Percentiles rank a stretch among this genome's conserved stretches.
Conservation (phyloP, 1,140 invertebrate species). For the honey bee (Apis mellifera) region DNA sequence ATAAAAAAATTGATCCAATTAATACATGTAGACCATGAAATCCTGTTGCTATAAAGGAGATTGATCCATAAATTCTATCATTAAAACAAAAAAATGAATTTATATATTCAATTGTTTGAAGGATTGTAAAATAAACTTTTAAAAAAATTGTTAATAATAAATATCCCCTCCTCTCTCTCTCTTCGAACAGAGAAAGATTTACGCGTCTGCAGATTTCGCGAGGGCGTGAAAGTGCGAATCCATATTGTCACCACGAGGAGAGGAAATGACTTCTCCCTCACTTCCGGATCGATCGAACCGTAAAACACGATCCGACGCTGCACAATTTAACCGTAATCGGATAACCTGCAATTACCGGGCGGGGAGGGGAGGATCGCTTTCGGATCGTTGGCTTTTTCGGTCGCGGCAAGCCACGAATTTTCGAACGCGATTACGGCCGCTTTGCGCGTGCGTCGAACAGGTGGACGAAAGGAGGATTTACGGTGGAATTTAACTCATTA, state of each 20-base stretch:
- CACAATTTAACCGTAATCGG: constrained; percentile 28
- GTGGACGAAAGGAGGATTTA: not conserved
- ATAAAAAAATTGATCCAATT: too few relatives aligned
- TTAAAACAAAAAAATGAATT: too few relatives aligned
- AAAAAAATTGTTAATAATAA: too few relatives aligned
- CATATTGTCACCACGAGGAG: not conserved
- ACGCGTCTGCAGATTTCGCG: not conserved
- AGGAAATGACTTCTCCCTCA: not conserved
- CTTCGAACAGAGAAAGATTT: not conserved
- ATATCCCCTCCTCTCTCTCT: too few relatives aligned
- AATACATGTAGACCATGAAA: too few relatives aligned
- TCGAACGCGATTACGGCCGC: constrained; percentile 20
- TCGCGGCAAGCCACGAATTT: constrained; percentile 33
- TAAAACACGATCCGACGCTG: constrained; percentile 38
- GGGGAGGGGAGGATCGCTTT: constrained; percentile 1
- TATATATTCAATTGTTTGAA: too few relatives aligned
- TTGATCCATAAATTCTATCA: too few relatives aligned
- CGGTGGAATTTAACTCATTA: too few relatives aligned
- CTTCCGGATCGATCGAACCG: constrained; percentile 38
- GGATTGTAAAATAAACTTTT: too few relatives aligned
- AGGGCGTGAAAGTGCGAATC: not conserved
- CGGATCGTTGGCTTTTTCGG: constrained; percentile 36
- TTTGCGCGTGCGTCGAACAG: not conserved
- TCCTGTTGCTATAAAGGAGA: too few relatives aligned
- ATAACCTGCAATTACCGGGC: constrained; percentile 38